phyloP scores from a whole-genome alignment of 2,888 invertebrate species.

The Cremastinae sp. region DNA sequence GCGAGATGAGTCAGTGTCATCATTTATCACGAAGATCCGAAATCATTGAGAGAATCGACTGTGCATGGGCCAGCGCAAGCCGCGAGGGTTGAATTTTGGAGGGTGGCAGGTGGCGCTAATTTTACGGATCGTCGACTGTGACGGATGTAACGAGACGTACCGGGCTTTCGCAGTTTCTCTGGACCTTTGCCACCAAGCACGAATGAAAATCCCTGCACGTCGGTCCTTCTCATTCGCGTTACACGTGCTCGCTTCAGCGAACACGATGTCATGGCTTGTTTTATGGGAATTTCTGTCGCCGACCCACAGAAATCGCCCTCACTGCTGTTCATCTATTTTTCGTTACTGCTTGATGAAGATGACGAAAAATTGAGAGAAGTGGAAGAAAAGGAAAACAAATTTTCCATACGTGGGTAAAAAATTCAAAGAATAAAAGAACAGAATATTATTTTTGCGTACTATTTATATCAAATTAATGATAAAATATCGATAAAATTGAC shows the following conservation, averaged over 20 bases:
- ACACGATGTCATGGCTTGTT: constrained; percentile 78
- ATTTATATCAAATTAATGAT: too few species aligned
- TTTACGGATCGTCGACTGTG: constrained; percentile 79
- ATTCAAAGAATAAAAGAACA: too few species aligned
- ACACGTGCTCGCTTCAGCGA: constrained; percentile 74
- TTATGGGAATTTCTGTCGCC: constrained; percentile 72
- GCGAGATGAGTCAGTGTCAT: constrained; percentile 59
- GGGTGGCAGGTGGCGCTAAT: constrained; percentile 80
- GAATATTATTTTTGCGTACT: too few species aligned
- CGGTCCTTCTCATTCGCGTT: constrained; percentile 62
- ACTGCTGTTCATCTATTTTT: constrained; percentile 12
- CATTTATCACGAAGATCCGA: constrained; percentile 36
- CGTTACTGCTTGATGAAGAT: too few species aligned
- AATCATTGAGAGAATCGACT: constrained; percentile 42
- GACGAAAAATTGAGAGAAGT: too few species aligned
- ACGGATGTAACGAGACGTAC: constrained; percentile 78
- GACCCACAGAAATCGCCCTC: constrained; percentile 20
- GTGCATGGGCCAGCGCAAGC: constrained; percentile 23
- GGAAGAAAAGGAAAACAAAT: too few species aligned
- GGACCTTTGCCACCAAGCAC: constrained; percentile 36
- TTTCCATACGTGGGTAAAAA: too few species aligned
- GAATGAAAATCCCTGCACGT: constrained; percentile 12
- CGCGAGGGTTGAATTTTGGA: constrained; percentile 63
- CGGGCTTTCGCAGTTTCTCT: constrained; percentile 50
- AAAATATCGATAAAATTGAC: too few species aligned